Percentiles rank a stretch among this genome's conserved stretches.
Conservation (phyloP, 2,113 vertebrate species). For the Eupsittula cactorum region DNA sequence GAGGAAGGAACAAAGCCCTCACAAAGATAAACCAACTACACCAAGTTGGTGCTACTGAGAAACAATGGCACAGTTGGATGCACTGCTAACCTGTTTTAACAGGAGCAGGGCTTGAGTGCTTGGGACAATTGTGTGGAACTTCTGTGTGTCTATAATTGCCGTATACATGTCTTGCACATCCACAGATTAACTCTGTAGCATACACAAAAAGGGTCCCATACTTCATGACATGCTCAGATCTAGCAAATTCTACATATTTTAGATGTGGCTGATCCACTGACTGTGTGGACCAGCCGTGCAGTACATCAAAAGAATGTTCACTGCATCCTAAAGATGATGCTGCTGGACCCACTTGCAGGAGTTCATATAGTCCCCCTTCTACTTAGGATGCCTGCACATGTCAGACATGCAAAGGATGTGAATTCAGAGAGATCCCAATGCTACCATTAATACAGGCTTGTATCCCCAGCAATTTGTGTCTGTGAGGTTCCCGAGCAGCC, state of each 20-base stretch:
- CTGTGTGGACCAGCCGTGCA: background rate
- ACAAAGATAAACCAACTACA: background rate
- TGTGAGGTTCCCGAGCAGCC: background rate
- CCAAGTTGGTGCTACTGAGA: background rate
- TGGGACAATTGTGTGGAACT: background rate
- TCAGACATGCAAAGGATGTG: background rate
- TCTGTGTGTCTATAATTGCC: background rate
- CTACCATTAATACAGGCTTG: background rate
- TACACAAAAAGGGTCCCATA: background rate
- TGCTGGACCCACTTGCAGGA: background rate
- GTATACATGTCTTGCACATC: rapidly evolving
- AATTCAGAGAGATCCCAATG: background rate
- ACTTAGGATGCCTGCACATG: background rate
- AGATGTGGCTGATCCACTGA: background rate
- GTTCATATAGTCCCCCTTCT: background rate
- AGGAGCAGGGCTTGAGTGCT: background rate
- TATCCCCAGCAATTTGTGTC: background rate
- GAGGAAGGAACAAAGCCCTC: background rate
- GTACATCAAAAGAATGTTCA: background rate
- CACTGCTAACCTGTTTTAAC: background rate
- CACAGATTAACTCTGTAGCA: background rate
- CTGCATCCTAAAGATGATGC: background rate
- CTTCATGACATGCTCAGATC: background rate
- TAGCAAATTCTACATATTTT: background rate
- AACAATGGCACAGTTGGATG: background rate